phyloP scores from a whole-genome alignment of 2,113 vertebrate genomes.

The Nycticryphes semicollaris region DNA sequence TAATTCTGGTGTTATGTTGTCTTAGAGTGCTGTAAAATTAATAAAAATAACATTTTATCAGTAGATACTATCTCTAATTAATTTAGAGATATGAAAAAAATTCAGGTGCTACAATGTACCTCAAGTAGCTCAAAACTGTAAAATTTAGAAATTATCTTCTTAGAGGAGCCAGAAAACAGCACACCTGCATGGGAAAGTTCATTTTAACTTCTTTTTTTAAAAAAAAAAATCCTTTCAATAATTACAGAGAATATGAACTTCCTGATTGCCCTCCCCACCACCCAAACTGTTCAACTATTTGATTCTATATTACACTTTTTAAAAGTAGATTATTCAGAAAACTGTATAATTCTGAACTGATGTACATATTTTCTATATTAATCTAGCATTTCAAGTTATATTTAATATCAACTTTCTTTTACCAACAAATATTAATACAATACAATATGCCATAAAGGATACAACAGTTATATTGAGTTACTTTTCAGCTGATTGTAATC shows the following conservation, averaged over 20 bases:
- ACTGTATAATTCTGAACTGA: neutral
- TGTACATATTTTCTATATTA: neutral
- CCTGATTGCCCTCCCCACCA: neutral
- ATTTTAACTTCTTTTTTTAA: constrained; percentile 21
- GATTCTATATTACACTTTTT: neutral
- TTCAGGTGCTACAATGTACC: constrained; percentile 50
- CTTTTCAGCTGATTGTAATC: neutral
- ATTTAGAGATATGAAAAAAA: constrained; percentile 17
- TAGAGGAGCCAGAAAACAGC: constrained; percentile 57
- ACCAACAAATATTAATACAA: neutral
- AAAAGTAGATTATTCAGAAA: neutral
- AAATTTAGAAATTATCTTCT: constrained; percentile 64
- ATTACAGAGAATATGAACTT: neutral
- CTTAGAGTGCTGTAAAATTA: neutral
- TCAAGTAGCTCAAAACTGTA: constrained; percentile 59
- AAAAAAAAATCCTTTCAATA: neutral
- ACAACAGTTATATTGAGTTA: neutral
- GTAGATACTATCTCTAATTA: neutral
- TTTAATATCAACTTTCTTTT: neutral
- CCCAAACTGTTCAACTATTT: neutral
- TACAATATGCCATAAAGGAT: neutral
- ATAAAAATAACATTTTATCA: neutral
- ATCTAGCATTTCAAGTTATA: neutral
- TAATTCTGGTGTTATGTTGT: neutral
- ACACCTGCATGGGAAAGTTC: constrained; percentile 50